Percentiles rank a stretch among this genome's conserved stretches.
These are phyloP conservation scores for Ophthalmolycus amberensis DNA, from an alignment of 2,113 vertebrate genomes.

Conservation along the genomic window DNA sequence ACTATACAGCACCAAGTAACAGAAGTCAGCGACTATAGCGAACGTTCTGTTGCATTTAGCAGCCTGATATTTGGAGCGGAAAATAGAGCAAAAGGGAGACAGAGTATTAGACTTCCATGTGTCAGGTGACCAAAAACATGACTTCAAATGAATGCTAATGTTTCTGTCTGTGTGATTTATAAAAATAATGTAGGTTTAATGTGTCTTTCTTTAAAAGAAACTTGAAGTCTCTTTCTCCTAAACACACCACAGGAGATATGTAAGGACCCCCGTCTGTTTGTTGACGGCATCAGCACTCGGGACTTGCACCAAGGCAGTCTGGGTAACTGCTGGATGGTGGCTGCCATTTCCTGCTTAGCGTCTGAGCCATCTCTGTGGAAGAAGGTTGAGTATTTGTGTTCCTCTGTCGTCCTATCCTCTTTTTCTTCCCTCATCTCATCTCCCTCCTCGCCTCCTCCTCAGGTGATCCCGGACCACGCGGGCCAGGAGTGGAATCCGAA, in stretches of 20 bases:
- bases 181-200: neutral
- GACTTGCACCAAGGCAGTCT: slow-evolving; percentile 88
- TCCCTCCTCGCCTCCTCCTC: neutral
- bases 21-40: neutral
- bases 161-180: neutral
- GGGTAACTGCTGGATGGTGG: slow-evolving; percentile 91
- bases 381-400: slow-evolving; percentile 73
- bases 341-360: slow-evolving; percentile 86
- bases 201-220: neutral
- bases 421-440: neutral
- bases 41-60: too few relatives aligned
- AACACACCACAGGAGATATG: slow-evolving; percentile 79
- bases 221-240: neutral
- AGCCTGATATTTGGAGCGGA: neutral
- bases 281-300: slow-evolving; percentile 87
- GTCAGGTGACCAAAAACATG: neutral
- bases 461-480: slow-evolving; percentile 86
- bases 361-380: slow-evolving; percentile 86
- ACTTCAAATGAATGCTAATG: neutral
- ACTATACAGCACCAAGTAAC: neutral
- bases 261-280: slow-evolving; percentile 85
- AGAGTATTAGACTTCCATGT: neutral
- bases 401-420: neutral
- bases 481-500: slow-evolving; percentile 87
- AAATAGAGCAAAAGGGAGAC: neutral